phyloP scores from a whole-genome alignment of 2,888 invertebrate species.

The Lacanobia oleracea region DNA sequence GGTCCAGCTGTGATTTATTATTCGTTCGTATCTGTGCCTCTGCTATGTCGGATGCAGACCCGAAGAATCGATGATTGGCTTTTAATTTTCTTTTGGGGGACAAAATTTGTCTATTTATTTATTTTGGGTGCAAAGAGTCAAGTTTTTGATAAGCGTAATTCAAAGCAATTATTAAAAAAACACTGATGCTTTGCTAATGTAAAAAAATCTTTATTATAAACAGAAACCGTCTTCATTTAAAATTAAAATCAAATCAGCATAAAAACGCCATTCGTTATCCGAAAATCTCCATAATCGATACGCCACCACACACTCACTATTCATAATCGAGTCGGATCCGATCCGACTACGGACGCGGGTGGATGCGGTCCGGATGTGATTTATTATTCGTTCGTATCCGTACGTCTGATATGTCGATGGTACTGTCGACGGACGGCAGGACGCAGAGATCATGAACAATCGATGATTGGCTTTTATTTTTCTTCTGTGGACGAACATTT shows the following conservation, averaged over 20 bases:
- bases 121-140: no score
- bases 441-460: conserved; percentile 28
- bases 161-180: no score
- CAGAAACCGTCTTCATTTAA: not conserved
- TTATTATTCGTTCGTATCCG: conserved; percentile 55
- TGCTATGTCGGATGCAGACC: conserved; percentile 38
- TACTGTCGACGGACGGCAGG: conserved; percentile 17
- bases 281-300: conserved; percentile 39
- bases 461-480: conserved; percentile 30
- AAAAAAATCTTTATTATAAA: no score
- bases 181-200: no score
- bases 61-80: conserved; percentile 30
- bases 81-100: conserved; percentile 28
- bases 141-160: no score
- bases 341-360: conserved; percentile 40
- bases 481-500: conserved; percentile 22
- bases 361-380: conserved; percentile 59
- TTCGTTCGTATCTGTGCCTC: conserved; percentile 41
- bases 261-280: not conserved
- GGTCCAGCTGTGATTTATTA: conserved; percentile 62
- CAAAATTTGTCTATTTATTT: conserved; percentile 13
- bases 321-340: conserved; percentile 50
- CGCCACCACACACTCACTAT: conserved; percentile 10
- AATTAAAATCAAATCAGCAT: conserved; percentile 4
- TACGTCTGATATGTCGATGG: conserved; percentile 40